phyloP scores from a whole-genome alignment of 2,113 vertebrate genomes.

The Siniperca knerii region DNA sequence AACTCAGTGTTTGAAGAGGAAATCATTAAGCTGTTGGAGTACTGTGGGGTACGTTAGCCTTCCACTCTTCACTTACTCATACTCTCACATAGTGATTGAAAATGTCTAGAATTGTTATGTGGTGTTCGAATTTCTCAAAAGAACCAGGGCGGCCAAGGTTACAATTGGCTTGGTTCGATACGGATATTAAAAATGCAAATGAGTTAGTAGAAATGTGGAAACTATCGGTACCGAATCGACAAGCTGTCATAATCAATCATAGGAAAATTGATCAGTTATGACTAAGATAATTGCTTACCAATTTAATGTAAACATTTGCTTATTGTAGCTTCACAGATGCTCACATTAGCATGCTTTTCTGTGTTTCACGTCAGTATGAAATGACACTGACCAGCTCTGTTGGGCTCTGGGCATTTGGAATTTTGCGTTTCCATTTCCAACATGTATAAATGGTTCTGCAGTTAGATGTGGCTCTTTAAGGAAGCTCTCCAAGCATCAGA shows the following conservation, averaged over 20 bases:
- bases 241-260: background rate
- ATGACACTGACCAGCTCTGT: background rate
- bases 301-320: no score
- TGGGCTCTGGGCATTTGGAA: background rate
- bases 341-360: background rate
- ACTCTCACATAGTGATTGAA: background rate
- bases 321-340: background rate
- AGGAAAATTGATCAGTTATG: background rate
- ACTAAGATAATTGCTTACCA: background rate
- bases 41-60: conserved; percentile 92
- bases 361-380: background rate
- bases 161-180: background rate
- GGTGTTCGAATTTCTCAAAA: background rate
- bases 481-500: background rate
- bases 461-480: background rate
- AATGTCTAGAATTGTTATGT: background rate
- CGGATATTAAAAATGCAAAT: background rate
- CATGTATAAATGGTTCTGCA: background rate
- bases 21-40: conserved; percentile 94
- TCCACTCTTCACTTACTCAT: background rate
- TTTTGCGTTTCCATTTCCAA: no score
- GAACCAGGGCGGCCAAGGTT: background rate
- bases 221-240: background rate
- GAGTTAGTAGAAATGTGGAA: background rate
- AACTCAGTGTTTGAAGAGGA: conserved; percentile 96